Evolutionary conservation across 2,797 vertebrate genomes (phyloP), one percentile per base, ranked within the genome.

Genomic region (Galago senegalensis): DNA sequence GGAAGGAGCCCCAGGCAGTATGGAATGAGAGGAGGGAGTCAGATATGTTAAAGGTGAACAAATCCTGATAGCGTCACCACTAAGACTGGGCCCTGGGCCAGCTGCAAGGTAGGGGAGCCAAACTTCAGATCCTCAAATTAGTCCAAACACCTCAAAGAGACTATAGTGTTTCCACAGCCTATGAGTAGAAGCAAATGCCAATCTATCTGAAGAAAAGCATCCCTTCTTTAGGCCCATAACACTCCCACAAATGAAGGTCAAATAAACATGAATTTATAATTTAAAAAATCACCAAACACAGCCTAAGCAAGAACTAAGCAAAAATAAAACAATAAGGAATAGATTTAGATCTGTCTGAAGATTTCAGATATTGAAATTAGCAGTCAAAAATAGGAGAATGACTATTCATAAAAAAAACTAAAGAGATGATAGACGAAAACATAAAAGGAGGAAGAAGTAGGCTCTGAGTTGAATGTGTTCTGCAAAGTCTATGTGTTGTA

Each of bases 61-160:
- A 75, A 76, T 40, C 21, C 27, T 29, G 13, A 63, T 82, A 56
- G 12, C 46, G 11, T 87, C 40, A 58, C 13, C n/a, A 37, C 37
- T 53, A 75, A 95, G 88, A 70, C 18, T 21, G 87, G 82, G 10
- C 13, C 20, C 77, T 75, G 25, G 27, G 63, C 31, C 60, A 92
- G 6, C 18, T 87, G 34, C 4, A 67, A 83, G 49, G 75, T 21
- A 37, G 5, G 1, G 7, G 14, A 77, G 7, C 14, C 6, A 29
- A 87, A 70, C 27, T 13, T 77, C 56, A 88, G 31, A 80, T 21
- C 29, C 21, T 89, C 25, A 37, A 6, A 63, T 85, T 73, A 89
- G 87, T 70, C n/a, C 31, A 97, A 77, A 87, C 73, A 37, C 12
- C 34, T 77, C 81, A 63, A 58, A 87, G 77, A 20, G 12, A 56